Evolutionary conservation across 2,113 vertebrate genomes (phyloP).

Genomic region (Stercorarius parasiticus): DNA sequence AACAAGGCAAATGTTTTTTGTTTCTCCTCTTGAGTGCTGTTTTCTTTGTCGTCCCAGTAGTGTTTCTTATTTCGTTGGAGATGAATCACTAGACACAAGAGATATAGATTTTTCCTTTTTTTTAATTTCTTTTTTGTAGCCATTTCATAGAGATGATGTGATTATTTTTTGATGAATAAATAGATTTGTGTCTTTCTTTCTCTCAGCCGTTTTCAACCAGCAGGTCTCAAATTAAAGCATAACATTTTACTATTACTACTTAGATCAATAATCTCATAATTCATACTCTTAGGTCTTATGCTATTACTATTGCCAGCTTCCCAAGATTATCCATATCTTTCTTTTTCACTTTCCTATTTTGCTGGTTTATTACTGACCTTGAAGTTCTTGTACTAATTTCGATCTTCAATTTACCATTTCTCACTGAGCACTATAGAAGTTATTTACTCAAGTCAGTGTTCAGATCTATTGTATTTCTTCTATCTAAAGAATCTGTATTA

Average conservation of each 20-base stretch:
- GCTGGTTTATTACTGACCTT: not conserved
- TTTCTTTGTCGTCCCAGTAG: not conserved
- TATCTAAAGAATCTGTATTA: not conserved
- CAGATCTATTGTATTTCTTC: not conserved
- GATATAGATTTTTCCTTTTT: not conserved
- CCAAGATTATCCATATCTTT: not conserved
- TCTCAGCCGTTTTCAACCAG: not conserved
- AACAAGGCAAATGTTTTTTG: not conserved
- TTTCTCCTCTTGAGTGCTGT: not conserved
- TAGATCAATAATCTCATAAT: not conserved
- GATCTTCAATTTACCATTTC: not conserved
- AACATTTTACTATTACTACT: not conserved
- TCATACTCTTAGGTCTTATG: not conserved
- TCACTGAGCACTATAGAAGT: not conserved
- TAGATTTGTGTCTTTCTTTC: not conserved
- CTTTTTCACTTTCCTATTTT: not conserved
- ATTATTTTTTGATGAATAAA: not conserved
- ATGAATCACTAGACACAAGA: not conserved
- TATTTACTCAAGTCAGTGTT: not conserved
- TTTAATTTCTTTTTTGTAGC: not conserved
- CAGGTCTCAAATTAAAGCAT: not conserved
- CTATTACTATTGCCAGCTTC: not conserved
- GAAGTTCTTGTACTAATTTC: not conserved
- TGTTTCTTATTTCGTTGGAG: not conserved
- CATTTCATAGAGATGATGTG: not conserved